Evolutionary conservation across 2,888 invertebrate genomes (phyloP).

Genomic region (Nephrocerus scutellatus): DNA sequence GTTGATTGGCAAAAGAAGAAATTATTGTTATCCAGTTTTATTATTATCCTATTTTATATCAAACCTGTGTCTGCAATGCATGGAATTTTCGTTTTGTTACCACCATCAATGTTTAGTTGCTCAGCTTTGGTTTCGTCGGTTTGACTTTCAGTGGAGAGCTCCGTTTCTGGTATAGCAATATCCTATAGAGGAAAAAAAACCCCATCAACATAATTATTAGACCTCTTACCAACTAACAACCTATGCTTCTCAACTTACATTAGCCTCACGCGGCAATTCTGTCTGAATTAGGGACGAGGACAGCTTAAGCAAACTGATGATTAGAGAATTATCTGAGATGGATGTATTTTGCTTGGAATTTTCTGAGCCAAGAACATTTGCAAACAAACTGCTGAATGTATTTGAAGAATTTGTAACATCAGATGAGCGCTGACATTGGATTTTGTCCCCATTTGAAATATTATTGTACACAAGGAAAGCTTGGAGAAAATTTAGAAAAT

Average conservation of each 20-base stretch:
- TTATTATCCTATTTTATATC: too few species aligned
- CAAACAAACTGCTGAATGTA: conserved; percentile 69
- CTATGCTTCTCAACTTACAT: conserved; percentile 30
- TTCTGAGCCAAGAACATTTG: conserved; percentile 62
- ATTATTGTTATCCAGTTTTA: too few species aligned
- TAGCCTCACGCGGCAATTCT: conserved; percentile 51
- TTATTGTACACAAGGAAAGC: conserved; percentile 52
- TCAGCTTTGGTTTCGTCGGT: conserved; percentile 83
- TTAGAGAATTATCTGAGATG: conserved; percentile 64
- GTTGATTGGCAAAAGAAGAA: conserved; percentile 22
- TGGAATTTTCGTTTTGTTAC: conserved; percentile 52
- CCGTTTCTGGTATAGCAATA: conserved; percentile 48
- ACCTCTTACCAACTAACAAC: not conserved
- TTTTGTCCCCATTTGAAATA: conserved; percentile 52
- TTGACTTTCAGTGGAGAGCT: conserved; percentile 52
- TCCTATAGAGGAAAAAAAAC: conserved; percentile 24
- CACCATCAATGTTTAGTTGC: conserved; percentile 50
- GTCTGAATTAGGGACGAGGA: conserved; percentile 58
- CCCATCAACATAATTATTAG: not conserved
- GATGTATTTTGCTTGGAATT: conserved; percentile 56
- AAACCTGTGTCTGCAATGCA: conserved; percentile 72
- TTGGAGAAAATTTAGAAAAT: conserved; percentile 36
- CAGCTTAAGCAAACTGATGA: conserved; percentile 65
- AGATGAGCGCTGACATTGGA: conserved; percentile 52
- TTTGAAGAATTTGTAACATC: conserved; percentile 52